Evolutionary conservation across 2,797 vertebrate species (phyloP).

Genomic region (Pteropus rufus): DNA sequence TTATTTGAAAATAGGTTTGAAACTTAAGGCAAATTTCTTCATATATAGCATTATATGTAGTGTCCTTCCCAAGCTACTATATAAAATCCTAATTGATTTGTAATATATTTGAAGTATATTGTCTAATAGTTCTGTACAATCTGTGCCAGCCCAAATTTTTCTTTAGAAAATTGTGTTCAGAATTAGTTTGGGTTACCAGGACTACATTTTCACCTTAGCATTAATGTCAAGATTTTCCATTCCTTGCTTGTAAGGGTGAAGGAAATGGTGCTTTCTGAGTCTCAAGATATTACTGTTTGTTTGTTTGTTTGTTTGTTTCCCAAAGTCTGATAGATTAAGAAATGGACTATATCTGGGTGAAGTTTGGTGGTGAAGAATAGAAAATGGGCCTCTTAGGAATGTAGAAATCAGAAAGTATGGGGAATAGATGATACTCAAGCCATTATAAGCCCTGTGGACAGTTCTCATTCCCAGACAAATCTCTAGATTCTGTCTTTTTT

Average conservation of each 20-base stretch:
- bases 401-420: neutral
- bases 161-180: neutral
- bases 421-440: neutral
- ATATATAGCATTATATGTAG: neutral
- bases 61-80: constrained; percentile 3
- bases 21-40: neutral
- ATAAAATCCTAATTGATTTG: neutral
- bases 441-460: neutral
- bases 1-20: constrained; percentile 9
- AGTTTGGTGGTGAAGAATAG: neutral
- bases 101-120: neutral
- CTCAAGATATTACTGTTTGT: neutral
- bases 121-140: neutral
- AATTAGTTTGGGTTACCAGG: neutral
- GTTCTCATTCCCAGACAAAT: neutral
- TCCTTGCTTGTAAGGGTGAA: neutral
- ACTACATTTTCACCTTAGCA: neutral
- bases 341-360: neutral
- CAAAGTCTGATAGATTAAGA: neutral
- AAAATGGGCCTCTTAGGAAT: neutral
- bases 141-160: neutral
- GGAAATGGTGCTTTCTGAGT: neutral
- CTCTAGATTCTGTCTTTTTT: neutral
- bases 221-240: neutral
- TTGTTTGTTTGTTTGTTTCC: neutral